Evolutionary conservation across 1,140 invertebrate genomes (phyloP), one percentile per base, ranked within the genome.

Genomic region (Drosophila tropicalis): DNA sequence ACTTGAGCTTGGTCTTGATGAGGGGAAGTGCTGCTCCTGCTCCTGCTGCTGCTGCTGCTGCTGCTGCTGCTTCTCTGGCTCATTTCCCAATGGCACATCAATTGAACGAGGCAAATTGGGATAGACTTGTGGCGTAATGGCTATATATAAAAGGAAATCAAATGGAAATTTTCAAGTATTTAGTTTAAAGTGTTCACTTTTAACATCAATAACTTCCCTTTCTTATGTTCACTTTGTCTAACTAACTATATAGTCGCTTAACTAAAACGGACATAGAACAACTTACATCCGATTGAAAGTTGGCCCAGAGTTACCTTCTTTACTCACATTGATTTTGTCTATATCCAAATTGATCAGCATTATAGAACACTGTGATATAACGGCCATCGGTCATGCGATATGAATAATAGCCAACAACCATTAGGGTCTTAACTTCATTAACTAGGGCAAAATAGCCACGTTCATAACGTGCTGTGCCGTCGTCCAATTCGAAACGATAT

Each of bases 251-350:
- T n/a, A n/a, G n/a, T n/a, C n/a, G n/a, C n/a, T n/a, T n/a, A n/a
- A n/a, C n/a, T n/a, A n/a, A n/a, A n/a, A n/a, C n/a, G n/a, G n/a
- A n/a, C n/a, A n/a, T n/a, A n/a, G n/a, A n/a, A n/a, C n/a, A n/a
- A n/a, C n/a, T n/a, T n/a, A n/a, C n/a, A n/a, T n/a, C n/a, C n/a
- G n/a, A 29, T 29, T 29, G 5, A 29, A 29, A 29, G 25, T 29
- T 29, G 3, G 25, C 25, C 25, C 25, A 5, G 5, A 29, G 4
- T 29, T 29, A 29, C 2, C 25, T 29, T 29, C 25, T 36, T 12
- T 72, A 89, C 86, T 91, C 61, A 91, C 90, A 90, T 67, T 91
- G 90, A 74, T 91, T 91, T 58, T 91, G 90, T 7, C 90, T 62
- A 39, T 91, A 91, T 17, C 90, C 90, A 71, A 84, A 81, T 32